Percentiles rank a stretch among this genome's conserved stretches.
These are phyloP conservation scores for Phataginus tricuspis DNA, from an alignment of 2,797 vertebrate species.

Conservation along the genomic window DNA sequence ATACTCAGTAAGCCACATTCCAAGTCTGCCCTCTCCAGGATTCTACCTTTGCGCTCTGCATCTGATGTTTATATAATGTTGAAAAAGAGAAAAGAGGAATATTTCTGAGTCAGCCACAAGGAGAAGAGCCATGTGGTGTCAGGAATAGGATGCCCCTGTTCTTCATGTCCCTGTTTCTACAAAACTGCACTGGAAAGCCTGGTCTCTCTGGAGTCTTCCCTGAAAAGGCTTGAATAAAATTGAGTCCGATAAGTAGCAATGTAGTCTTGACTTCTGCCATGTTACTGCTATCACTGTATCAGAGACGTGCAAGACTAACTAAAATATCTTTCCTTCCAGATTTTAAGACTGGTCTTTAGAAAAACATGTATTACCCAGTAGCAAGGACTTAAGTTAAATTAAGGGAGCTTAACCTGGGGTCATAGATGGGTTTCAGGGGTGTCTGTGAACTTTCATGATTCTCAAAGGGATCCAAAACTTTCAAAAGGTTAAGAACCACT, in stretches of 20 bases:
- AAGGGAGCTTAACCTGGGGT: slow-evolving; percentile 33
- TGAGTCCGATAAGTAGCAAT: not conserved
- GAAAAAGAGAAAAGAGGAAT: not conserved
- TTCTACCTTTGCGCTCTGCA: not conserved
- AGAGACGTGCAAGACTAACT: not conserved
- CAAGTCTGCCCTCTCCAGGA: not conserved
- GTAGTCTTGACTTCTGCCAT: not conserved
- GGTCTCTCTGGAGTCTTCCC: not conserved
- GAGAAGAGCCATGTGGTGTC: not conserved
- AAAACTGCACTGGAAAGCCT: not conserved
- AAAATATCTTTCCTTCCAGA: not conserved
- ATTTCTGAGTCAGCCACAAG: not conserved
- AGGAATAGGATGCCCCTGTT: not conserved
- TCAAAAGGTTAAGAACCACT: slow-evolving; percentile 47
- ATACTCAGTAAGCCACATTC: not conserved
- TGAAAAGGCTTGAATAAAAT: not conserved
- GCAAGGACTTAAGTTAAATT: slow-evolving; percentile 43
- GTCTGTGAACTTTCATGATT: slow-evolving; percentile 33
- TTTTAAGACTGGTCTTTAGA: not conserved
- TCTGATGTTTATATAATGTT: not conserved
- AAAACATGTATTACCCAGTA: not conserved
- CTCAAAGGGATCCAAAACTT: slow-evolving; percentile 52
- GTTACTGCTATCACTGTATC: not conserved
- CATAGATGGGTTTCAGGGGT: not conserved
- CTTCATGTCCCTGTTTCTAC: not conserved